Conservation (phyloP, 2,113 vertebrate genomes). For the Stictonetta naevosa region DNA sequence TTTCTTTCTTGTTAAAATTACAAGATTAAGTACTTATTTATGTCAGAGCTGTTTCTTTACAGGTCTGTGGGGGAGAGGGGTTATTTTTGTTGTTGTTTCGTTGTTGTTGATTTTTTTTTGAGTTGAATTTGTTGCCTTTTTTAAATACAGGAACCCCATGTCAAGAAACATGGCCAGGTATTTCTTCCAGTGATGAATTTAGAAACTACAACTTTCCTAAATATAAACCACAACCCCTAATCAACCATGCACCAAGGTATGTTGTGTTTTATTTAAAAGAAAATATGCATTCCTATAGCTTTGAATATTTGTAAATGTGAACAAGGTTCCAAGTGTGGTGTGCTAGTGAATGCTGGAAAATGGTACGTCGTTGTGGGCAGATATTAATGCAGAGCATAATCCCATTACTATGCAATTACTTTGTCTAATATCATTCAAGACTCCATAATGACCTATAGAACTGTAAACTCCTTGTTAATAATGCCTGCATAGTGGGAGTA, state of each 20-base stretch:
- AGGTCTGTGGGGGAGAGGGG: background rate
- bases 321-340: background rate
- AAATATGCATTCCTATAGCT: background rate
- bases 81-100: background rate
- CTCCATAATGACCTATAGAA: background rate
- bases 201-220: slow-evolving; percentile 98
- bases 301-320: background rate
- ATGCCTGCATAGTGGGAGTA: background rate
- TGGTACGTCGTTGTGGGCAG: background rate
- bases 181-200: slow-evolving; percentile 95
- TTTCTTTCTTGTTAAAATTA: background rate
- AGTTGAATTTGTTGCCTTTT: slow-evolving; percentile 19
- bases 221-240: slow-evolving; percentile 94
- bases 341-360: background rate
- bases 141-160: slow-evolving; percentile 88
- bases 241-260: slow-evolving; percentile 98
- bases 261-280: background rate
- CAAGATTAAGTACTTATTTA: background rate
- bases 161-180: slow-evolving; percentile 95
- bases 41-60: background rate
- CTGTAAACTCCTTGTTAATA: fast-evolving
- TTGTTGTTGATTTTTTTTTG: background rate
- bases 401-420: background rate
- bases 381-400: background rate
- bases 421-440: background rate